phyloP scores from a whole-genome alignment of 1,140 invertebrate species.

The Zaprionus africanus region DNA sequence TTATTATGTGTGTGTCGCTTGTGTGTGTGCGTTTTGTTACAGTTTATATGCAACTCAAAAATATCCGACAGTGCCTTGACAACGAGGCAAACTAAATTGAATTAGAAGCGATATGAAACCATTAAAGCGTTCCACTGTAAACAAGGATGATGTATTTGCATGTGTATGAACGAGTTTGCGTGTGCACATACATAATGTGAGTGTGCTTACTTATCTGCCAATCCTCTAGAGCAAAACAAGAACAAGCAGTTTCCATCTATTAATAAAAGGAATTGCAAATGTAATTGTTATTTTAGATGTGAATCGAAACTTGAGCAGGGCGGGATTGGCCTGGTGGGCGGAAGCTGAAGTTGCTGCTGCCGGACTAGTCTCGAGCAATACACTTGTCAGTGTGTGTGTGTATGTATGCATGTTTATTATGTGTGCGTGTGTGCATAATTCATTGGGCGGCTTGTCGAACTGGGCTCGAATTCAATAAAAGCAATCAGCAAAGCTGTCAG shows the following conservation, averaged over 20 bases:
- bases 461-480: constrained; percentile 16
- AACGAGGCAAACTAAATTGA: constrained; percentile 36
- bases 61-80: neutral
- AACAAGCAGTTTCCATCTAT: constrained; percentile 33
- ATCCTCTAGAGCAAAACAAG: constrained; percentile 3
- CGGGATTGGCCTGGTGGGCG: neutral
- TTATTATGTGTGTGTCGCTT: neutral
- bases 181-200: too few relatives aligned
- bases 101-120: constrained; percentile 22
- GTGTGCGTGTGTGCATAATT: constrained; percentile 34
- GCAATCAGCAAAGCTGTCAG: constrained; percentile 5
- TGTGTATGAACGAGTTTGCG: neutral
- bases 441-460: constrained; percentile 20
- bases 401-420: neutral
- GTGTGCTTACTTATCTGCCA: constrained; percentile 7
- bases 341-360: neutral
- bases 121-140: constrained; percentile 26
- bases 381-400: neutral
- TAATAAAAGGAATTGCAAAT: constrained; percentile 58
- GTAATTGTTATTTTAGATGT: constrained; percentile 38
- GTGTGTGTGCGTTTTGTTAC: neutral
- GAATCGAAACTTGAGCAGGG: constrained; percentile 17
- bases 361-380: neutral
- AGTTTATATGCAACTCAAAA: constrained; percentile 23
- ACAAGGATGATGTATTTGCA: constrained; percentile 25